Base-by-base conservation (phyloP, 2,797 vertebrate species). In the Micropoecilia bifurca region DNA sequence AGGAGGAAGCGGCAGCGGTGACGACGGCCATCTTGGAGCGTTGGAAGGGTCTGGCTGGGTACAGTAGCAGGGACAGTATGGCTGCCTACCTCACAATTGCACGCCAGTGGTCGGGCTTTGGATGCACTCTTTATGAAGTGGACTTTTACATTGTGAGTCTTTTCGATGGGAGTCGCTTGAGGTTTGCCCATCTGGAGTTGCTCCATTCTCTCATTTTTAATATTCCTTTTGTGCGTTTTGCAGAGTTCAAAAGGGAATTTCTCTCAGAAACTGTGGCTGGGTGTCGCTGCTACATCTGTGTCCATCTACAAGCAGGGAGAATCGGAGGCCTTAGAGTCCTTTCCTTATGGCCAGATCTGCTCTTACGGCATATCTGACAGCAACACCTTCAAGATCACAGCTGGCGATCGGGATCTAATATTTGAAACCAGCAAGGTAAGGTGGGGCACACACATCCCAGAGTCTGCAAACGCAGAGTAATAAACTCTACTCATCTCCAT, bases 101-200 rank as follows among this genome's bases (percentile, higher is more conserved):
- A 74, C 96, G 96, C 74, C 97, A 97, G 93, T 99, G 97, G 97
- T 96, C 97, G 0, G 97, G 97, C 75, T 98, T 97, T 25, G 98
- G 98, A 89, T 97, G 97, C 94, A 98, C 97, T 0, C 96, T 98
- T 83, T 99, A 97, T 33, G 97, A 99, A 74, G 97, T 97, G 39
- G 95, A 96, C 89, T 95, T 97, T 86, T 96, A 94, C 1, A 92
- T 91, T 88, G 97, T 97, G 91, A 96, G 97, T 96, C 83, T 43
- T 30, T 13, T 12, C 48, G 46, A 72, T 43, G 61, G 13, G 22
- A 77, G 48, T 69, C 5, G 0, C 48, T 71, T 12, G 22, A 0
- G 30, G 66, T 83, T 76, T 76, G 28, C 9, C 33, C n/a, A 55
- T 50, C 16, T 71, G 68, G 75, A 69, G 25, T 18, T 20, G 59